Base-by-base conservation (phyloP, 2,113 vertebrate species). In the Chrysochloris asiatica region DNA sequence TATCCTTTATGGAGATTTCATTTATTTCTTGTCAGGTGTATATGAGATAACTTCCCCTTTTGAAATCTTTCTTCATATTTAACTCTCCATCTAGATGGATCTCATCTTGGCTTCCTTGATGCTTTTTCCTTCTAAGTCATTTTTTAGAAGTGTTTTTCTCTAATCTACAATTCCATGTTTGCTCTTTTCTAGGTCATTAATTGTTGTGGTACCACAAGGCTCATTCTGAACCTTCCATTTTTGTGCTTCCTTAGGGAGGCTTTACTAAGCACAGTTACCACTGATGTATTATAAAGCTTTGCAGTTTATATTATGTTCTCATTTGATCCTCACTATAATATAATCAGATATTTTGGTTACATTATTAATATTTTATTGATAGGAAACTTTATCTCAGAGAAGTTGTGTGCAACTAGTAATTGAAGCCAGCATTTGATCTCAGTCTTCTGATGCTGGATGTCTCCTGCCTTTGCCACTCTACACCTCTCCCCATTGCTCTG, bases 321-420 rank as follows among this genome's bases (percentile, higher is more conserved):
- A 38, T 73, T 89, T 79, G 30, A 33, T 80, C 67, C 41, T 84
- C 41, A 26, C 13, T 72, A 17, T 89, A 75, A 85, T 45, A 78
- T 36, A 76, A 38, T 26, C 28, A 30, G 59, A 5, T 61, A 11
- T 77, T 94, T 82, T 36, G 3, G 36, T 86, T 28, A 63, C 65
- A 67, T n/a, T 73, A 8, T 79, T 54, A 43, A 1, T 38, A 81
- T 90, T 90, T 84, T 73, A 48, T 85, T 87, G 59, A 80, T 93
- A 78, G 11, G 52, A 85, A 90, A 28, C 33, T 75, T 91, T 50
- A 30, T 77, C 41, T 71, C 80, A 90, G 50, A 87, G 79, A 38
- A 47, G 47, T 85, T 89, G 21, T 36, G n/a, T 28, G 22, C 24
- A 72, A 19, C 47, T 80, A 13, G 38, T n/a, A 26, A 17, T 82